Conservation (phyloP, 2,797 vertebrate genomes). For the Mus caroli region DNA sequence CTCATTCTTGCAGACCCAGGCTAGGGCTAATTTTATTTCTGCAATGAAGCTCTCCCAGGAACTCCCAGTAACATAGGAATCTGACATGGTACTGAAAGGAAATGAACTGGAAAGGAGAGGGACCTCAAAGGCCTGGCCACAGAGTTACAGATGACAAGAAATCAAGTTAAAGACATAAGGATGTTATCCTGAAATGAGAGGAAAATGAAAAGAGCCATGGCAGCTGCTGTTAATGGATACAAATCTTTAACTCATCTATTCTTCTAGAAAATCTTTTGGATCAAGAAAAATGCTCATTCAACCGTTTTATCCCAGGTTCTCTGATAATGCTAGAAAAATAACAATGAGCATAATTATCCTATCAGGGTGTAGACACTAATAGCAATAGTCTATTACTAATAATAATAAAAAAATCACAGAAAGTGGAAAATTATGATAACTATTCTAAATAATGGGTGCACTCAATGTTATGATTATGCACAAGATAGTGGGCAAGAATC, state of each 20-base stretch:
- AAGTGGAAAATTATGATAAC: background rate
- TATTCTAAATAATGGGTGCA: background rate
- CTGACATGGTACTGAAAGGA: background rate
- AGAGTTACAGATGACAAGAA: background rate
- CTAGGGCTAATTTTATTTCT: background rate
- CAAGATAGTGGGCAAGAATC: constrained; percentile 21
- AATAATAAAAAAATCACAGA: background rate
- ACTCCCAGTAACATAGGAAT: background rate
- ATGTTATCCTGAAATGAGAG: no score
- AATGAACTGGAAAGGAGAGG: accelerated
- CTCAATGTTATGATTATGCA: background rate
- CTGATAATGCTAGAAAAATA: constrained; percentile 16
- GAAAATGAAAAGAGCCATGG: background rate
- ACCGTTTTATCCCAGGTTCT: background rate
- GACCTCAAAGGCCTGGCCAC: background rate
- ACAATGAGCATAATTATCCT: background rate
- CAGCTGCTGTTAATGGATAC: background rate
- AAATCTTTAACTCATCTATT: background rate
- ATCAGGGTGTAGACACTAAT: background rate
- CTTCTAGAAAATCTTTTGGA: constrained; percentile 31
- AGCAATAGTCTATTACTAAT: background rate
- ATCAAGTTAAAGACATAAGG: background rate
- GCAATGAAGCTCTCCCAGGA: background rate
- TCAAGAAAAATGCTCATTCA: background rate
- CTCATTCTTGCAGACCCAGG: background rate